phyloP scores from a whole-genome alignment of 64 coral and sea anemone genomes.

The Montipora efflorescens region DNA sequence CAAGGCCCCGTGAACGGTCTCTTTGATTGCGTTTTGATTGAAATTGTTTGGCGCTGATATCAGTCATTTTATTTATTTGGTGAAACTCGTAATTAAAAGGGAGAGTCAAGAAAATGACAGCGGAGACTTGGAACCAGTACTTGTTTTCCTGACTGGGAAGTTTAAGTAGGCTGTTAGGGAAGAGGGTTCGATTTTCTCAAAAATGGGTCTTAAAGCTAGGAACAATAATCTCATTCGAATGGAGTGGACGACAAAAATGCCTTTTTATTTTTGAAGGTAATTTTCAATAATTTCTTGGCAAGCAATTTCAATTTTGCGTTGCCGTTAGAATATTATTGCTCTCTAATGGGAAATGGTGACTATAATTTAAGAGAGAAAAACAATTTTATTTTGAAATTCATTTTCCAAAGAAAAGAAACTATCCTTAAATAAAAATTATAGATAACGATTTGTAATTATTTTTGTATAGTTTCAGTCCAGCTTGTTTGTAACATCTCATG shows the following conservation, averaged over 20 bases:
- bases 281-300: not conserved
- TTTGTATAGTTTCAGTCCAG: not conserved
- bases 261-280: not conserved
- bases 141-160: not conserved
- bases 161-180: not conserved
- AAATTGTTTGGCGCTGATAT: no score
- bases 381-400: not conserved
- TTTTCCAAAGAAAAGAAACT: not conserved
- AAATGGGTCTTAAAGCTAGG: not conserved
- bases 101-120: not conserved
- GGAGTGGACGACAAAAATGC: not conserved
- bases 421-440: not conserved
- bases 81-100: no score
- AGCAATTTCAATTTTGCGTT: not conserved
- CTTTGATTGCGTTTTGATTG: no score
- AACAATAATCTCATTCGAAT: not conserved
- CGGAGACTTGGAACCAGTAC: not conserved
- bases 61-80: no score
- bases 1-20: no score
- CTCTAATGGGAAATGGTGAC: not conserved
- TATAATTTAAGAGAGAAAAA: constrained; percentile 11
- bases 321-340: not conserved
- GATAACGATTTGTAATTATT: constrained; percentile 29
- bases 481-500: constrained; percentile 23
- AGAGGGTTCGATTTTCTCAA: not conserved